A percentile compares a stretch with the other conserved stretches of the same genome.
These are phyloP conservation scores for Dermochelys coriacea DNA, from an alignment of 2,797 vertebrate genomes.

Conservation along the genomic window DNA sequence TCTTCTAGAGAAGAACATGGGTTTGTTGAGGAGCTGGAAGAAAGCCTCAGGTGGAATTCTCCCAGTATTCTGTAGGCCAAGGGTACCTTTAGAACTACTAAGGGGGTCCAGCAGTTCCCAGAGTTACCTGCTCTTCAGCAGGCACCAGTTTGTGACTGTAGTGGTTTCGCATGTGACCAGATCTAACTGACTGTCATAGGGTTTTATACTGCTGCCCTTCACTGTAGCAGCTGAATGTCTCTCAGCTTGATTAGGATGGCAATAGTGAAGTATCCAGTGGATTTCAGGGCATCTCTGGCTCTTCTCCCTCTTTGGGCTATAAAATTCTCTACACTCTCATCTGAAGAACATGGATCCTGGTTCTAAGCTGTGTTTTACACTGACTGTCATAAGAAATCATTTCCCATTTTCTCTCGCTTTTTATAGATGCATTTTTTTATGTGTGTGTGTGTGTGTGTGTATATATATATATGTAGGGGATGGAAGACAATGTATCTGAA, in stretches of 20 bases:
- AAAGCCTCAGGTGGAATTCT: background rate
- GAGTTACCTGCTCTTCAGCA: background rate
- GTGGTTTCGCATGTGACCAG: background rate
- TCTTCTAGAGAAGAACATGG: background rate
- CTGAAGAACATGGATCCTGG: background rate
- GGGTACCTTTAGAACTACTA: background rate
- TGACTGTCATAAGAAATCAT: background rate
- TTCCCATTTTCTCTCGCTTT: background rate
- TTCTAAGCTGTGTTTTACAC: background rate
- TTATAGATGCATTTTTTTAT: background rate
- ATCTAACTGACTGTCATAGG: background rate
- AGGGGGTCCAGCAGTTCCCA: background rate
- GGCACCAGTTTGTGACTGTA: background rate
- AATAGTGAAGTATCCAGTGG: background rate
- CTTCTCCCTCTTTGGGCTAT: background rate
- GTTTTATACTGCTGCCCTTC: background rate
- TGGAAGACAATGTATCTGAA: slow-evolving; percentile 50
- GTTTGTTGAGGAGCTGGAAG: background rate
- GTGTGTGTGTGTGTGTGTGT: no score
- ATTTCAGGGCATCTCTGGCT: background rate
- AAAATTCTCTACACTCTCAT: background rate
- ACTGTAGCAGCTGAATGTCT: background rate
- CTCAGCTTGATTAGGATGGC: background rate
- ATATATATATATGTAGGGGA: slow-evolving; percentile 54
- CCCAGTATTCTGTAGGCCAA: background rate